Base-by-base conservation (phyloP, 92 coral and sea anemone species). In the Hydrozoanthus gracilis region DNA sequence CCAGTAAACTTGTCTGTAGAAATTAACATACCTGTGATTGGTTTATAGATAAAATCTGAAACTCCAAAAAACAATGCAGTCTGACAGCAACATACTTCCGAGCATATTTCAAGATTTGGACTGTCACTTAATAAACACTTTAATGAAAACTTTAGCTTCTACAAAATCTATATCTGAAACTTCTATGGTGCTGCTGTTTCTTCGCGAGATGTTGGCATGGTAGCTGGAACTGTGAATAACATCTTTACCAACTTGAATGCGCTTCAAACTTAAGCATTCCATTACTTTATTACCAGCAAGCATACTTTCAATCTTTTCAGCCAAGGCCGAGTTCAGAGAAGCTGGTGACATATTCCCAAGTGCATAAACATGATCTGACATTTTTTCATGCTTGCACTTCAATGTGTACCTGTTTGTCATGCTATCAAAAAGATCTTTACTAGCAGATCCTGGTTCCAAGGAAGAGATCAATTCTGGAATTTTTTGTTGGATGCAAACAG, bases 341-440 rank as follows among this genome's bases (percentile, higher is more conserved):
- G 91, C 77, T 54, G 93, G 91, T 73, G 88, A 69, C 83, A 91
- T 82, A 51, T 67, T 76, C 51, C 91, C 93, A 82, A 90, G 90
- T 87, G 93, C 84, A 90, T 82, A 90, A 16, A 87, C 46, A 83
- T 65, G 68, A 17, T 82, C 82, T 12, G 76, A 17, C 39, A 87
- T 87, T 88, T 55, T 71, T 77, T 91, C 93, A 20, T 76, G 87
- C 16, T 64, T 88, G 69, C 87, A 91, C 46, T 88, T 91, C 16
- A 91, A 46, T 15, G 72, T 65, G 74, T 82, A 76, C 72, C 87
- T 56, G 73, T 82, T 82, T 71, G 92, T 67, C 85, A 88, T 79
- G 58, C 64, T 5, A 7, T 91, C 86, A 77, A 88, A 86, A 74
- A 91, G 85, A 69, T 27, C 62, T 79, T 82, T 82, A 6, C 79